Conservation (phyloP, 2,888 invertebrate genomes). For the Parnassius mnemosyne region DNA sequence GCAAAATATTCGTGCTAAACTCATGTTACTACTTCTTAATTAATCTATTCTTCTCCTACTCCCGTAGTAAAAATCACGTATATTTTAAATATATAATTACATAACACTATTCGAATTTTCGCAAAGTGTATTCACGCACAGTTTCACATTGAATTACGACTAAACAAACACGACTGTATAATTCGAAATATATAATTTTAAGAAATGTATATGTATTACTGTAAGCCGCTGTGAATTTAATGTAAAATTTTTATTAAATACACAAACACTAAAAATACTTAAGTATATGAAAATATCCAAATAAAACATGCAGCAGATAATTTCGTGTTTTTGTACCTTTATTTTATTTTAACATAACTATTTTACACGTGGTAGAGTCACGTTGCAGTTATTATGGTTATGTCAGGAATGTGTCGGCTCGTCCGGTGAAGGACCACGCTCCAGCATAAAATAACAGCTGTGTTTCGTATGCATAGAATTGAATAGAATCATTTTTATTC, state of each 20-base stretch:
- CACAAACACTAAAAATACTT: constrained; percentile 27
- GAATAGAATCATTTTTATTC: no score
- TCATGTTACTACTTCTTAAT: no score
- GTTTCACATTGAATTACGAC: constrained; percentile 5
- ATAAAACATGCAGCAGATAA: constrained; percentile 46
- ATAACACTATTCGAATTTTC: no score
- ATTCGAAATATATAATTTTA: constrained; percentile 12
- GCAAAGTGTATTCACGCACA: background rate
- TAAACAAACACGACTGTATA: background rate
- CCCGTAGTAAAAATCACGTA: background rate
- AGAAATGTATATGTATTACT: constrained; percentile 35
- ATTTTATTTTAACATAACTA: background rate
- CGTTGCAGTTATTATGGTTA: no score
- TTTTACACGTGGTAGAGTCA: no score
- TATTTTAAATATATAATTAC: no score
- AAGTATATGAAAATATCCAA: constrained; percentile 44
- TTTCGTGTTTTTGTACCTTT: constrained; percentile 26
- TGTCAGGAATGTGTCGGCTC: no score
- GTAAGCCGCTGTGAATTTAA: constrained; percentile 62
- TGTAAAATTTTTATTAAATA: constrained; percentile 44
- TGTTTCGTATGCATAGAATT: no score
- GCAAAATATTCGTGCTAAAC: no score
- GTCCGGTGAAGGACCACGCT: no score
- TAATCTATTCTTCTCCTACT: no score
- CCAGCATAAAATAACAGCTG: no score